Evolutionary conservation across 2,797 vertebrate genomes (phyloP).

Genomic region (Huso huso): DNA sequence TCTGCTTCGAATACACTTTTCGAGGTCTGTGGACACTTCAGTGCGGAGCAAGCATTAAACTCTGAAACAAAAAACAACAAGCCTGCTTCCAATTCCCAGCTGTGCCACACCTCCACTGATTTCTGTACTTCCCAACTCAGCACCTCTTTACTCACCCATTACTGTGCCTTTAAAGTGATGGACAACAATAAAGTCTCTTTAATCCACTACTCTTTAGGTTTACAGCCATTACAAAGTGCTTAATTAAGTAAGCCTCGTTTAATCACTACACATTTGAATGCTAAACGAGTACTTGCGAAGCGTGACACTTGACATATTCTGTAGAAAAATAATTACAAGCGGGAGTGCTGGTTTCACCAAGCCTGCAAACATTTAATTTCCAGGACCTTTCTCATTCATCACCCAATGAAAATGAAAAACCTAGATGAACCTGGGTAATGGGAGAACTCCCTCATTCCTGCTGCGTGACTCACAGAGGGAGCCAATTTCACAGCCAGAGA

Average conservation of each 20-base stretch:
- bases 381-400: slow-evolving; percentile 46
- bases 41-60: too few species aligned
- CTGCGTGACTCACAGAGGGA: slow-evolving; percentile 34
- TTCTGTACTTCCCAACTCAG: not conserved
- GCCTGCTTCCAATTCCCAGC: not conserved
- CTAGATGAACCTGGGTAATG: slow-evolving; percentile 26
- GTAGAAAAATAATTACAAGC: slow-evolving; percentile 47
- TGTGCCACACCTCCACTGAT: not conserved
- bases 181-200: slow-evolving; percentile 39
- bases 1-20: too few species aligned
- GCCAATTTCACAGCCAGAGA: slow-evolving; percentile 4
- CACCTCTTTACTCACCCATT: slow-evolving; percentile 8
- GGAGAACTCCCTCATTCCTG: slow-evolving; percentile 47
- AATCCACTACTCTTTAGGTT: slow-evolving; percentile 55
- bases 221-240: slow-evolving; percentile 64
- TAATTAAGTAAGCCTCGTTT: slow-evolving; percentile 68
- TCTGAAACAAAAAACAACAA: not conserved
- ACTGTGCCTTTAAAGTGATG: slow-evolving; percentile 35
- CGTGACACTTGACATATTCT: slow-evolving; percentile 54
- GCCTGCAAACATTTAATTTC: slow-evolving; percentile 32
- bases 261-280: slow-evolving; percentile 67
- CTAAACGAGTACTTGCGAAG: slow-evolving; percentile 50
- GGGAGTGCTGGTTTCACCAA: slow-evolving; percentile 33
- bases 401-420: slow-evolving; percentile 41
- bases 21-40: too few species aligned